A percentile compares a stretch with the other conserved stretches of the same genome.
Conservation (phyloP, 2,113 vertebrate species). For the Lepidothrix coronata region DNA sequence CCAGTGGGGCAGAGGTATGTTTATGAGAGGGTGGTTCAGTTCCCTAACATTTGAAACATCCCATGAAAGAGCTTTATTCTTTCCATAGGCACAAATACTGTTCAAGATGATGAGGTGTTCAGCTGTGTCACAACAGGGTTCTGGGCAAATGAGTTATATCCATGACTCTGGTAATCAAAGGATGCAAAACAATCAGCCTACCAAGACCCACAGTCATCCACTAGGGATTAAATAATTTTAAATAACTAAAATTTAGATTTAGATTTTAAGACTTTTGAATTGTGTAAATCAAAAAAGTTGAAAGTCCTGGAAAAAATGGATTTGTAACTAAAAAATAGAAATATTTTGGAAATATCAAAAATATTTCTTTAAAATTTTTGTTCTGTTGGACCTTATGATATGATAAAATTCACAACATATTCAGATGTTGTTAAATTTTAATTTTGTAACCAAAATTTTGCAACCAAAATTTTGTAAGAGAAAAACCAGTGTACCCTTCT, state of each 20-base stretch:
- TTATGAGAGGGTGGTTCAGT: neutral
- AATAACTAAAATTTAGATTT: neutral
- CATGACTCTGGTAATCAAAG: neutral
- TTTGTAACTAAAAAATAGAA: neutral
- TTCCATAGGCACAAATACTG: neutral
- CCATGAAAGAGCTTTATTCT: neutral
- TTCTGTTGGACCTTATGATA: neutral
- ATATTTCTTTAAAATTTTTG: neutral
- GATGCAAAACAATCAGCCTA: neutral
- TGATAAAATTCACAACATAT: neutral
- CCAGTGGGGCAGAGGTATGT: neutral
- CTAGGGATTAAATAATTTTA: neutral
- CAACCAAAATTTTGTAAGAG: neutral
- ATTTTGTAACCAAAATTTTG: neutral
- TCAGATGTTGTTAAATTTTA: neutral
- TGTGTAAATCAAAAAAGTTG: neutral
- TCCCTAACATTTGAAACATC: neutral
- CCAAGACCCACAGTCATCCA: neutral
- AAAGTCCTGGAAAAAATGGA: neutral
- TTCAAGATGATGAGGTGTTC: neutral
- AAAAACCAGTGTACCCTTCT: neutral
- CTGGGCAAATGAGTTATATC: neutral
- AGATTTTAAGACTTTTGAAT: neutral
- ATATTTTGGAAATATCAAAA: neutral
- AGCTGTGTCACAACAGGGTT: neutral